Base-by-base conservation (phyloP, 2,888 invertebrate species). In the Stictocephala bisonia region DNA sequence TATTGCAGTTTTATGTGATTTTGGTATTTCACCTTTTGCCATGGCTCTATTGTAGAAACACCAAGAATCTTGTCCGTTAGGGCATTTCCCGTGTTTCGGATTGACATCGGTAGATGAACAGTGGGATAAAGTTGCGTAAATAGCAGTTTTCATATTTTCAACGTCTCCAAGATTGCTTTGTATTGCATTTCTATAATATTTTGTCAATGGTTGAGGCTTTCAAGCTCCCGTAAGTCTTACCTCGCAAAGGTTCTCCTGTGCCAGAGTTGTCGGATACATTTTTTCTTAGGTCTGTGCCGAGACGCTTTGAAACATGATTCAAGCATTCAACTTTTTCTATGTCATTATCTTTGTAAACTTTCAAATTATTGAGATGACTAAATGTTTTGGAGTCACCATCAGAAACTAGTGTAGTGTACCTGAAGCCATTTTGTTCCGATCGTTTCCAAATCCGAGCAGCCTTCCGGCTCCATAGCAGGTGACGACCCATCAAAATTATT, bases 401-500 rank as follows among this genome's bases (percentile, higher is more conserved):
- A 66, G 66, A 66, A 41, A 66, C 66, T 27, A 75, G 29, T 27
- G 70, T 75, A n/a, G 72, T 75, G 66, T 75, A 75, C 3, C 70
- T 48, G 20, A 72, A 48, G 22, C 50, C 56, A 13, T 50, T 41
- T n/a, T 53, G 35, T 22, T 56, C 56, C 26, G 64, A 75, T 15
- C 72, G 58, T 35, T 69, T 69, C 75, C 72, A 75, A 15, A 69
- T 68, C n/a, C 72, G 44, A 18, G 66, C 69, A 22, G 69, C 73
- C 40, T 15, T 40, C 64, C 24, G 75, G 73, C 56, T 78, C 78
- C 76, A 76, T 76, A 18, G 77, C 75, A 48, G 74, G 72, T 26
- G 75, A 76, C 20, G 72, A 74, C 27, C 74, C 75, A 35, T 22
- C 11, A 60, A 76, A 75, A 72, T 78, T 77, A 13, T 71, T 71